Percentiles rank a stretch among this genome's conserved stretches.
phyloP scores from a whole-genome alignment of 2,797 vertebrate genomes.

The Phyllotis vaccarum region DNA sequence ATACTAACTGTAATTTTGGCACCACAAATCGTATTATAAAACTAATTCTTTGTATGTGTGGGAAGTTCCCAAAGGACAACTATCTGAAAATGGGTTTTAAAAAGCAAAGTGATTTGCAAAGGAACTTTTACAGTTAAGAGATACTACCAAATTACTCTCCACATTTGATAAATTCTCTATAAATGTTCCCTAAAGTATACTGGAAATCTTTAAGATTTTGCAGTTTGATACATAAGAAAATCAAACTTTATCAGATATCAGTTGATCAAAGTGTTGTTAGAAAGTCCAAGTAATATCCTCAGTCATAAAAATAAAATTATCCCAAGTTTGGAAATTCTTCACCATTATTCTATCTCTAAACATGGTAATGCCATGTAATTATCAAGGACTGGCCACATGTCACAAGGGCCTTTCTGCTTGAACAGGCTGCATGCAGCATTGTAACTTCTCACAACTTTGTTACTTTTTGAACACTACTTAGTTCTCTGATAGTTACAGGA shows the following conservation, averaged over 20 bases:
- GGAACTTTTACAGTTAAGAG: neutral
- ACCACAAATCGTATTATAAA: conserved; percentile 1
- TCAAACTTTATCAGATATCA: neutral
- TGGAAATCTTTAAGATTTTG: conserved; percentile 4
- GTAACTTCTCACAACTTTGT: neutral
- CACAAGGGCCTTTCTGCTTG: neutral
- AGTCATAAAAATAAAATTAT: neutral
- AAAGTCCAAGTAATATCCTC: neutral
- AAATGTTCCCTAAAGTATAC: neutral
- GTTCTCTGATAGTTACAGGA: neutral
- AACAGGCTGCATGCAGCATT: neutral
- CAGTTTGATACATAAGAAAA: neutral
- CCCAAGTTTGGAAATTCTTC: neutral
- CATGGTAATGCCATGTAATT: neutral
- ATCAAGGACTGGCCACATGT: neutral
- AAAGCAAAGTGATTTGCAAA: neutral
- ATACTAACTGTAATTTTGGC: neutral
- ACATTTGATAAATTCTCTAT: neutral
- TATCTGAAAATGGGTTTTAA: neutral
- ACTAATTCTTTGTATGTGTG: neutral
- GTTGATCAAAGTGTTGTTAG: neutral
- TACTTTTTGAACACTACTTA: conserved; percentile 7
- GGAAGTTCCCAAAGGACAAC: neutral
- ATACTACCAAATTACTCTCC: neutral
- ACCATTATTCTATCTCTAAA: neutral